A percentile compares a stretch with the other conserved stretches of the same genome.
phyloP scores from a whole-genome alignment of 2,797 vertebrate species.

The Sternotherus odoratus region DNA sequence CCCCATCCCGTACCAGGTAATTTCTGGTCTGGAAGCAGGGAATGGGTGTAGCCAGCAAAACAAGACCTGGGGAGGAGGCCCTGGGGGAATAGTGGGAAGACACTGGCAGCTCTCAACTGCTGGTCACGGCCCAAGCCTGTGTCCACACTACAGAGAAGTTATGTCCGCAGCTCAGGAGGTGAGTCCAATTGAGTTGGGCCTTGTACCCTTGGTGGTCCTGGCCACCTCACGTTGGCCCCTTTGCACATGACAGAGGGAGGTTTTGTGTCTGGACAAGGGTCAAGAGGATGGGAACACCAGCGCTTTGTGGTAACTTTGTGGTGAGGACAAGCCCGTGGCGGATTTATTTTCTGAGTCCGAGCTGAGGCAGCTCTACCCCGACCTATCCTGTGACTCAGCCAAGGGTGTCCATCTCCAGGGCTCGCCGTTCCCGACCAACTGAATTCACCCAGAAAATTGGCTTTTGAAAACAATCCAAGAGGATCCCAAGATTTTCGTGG shows the following conservation, averaged over 20 bases:
- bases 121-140: not conserved
- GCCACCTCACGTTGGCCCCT: too few relatives aligned
- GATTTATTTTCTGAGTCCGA: not conserved
- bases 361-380: not conserved
- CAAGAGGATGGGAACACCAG: too few relatives aligned
- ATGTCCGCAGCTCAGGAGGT: not conserved
- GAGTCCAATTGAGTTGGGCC: not conserved
- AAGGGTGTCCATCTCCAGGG: not conserved
- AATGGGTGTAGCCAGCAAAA: not conserved
- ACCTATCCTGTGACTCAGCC: not conserved
- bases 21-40: not conserved
- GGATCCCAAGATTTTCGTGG: not conserved
- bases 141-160: not conserved
- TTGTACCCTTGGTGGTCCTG: too few relatives aligned
- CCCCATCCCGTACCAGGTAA: not conserved
- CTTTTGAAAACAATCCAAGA: not conserved
- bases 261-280: not conserved
- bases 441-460: not conserved
- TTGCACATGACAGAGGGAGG: too few relatives aligned
- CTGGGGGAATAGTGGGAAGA: not conserved
- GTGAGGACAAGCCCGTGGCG: too few relatives aligned
- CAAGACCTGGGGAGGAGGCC: not conserved
- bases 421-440: accelerated
- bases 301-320: too few relatives aligned
- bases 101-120: not conserved